Percentiles rank a stretch among this genome's conserved stretches.
Conservation (phyloP, 2,888 invertebrate species). For the Rhamnusium bicolor region DNA sequence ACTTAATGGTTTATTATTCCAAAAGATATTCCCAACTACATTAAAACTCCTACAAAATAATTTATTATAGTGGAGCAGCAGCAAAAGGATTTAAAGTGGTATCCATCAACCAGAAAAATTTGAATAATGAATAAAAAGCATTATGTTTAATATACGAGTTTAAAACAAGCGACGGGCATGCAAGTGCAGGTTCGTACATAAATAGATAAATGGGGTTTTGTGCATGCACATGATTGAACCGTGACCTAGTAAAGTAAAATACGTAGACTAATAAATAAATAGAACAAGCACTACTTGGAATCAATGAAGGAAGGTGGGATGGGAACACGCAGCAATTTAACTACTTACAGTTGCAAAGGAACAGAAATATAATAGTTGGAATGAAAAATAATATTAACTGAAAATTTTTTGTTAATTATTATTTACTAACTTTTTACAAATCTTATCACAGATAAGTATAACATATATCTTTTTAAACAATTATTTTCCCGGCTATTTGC, state of each 20-base stretch:
- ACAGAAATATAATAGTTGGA: too few species aligned
- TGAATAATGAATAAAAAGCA: conserved; percentile 4
- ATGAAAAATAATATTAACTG: too few species aligned
- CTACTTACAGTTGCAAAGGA: neutral
- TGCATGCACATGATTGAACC: conserved; percentile 33
- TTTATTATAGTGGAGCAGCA: neutral
- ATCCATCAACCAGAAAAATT: conserved; percentile 12
- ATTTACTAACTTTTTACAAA: too few species aligned
- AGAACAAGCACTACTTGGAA: conserved; percentile 13
- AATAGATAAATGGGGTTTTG: conserved; percentile 8
- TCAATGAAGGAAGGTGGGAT: conserved; percentile 2
- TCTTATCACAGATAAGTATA: too few species aligned
- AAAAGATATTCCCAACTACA: conserved; percentile 8
- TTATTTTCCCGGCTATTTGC: too few species aligned
- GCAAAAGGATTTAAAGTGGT: conserved; percentile 2
- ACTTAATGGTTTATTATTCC: conserved; percentile 12
- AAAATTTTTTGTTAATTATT: too few species aligned
- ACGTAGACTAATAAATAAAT: conserved; percentile 12
- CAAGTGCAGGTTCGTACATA: neutral
- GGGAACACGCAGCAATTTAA: neutral
- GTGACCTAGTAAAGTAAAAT: conserved; percentile 33
- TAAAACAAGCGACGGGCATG: neutral
- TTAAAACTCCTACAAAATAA: conserved; percentile 13
- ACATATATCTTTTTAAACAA: too few species aligned
- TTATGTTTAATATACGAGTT: neutral